Evolutionary conservation across 2,888 invertebrate genomes (phyloP), one percentile per base, ranked within the genome.

Genomic region (Conus canariensis): DNA sequence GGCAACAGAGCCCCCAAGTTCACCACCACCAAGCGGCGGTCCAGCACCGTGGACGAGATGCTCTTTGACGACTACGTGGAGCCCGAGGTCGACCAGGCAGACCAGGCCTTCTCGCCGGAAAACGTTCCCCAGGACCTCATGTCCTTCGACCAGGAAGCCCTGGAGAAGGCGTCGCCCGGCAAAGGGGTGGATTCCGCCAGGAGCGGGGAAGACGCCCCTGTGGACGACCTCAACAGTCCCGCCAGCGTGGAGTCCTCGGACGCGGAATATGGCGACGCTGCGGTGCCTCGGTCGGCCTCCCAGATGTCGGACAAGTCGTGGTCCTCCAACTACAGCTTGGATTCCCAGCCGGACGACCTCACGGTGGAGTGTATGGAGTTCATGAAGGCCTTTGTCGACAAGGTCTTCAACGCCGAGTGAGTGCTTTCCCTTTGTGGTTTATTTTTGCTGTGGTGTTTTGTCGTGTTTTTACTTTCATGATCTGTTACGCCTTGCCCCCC

Each of bases 341-440:
- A 95, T 90, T 94, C 94, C n/a, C 95, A 95, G 91, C 95, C 97
- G 12, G 96, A 96, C 90, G 97, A 97, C 93, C 96, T 97, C 92
- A 97, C 97, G 1, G 97, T 97, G 90, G 96, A 96, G 90, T 97
- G 97, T 91, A 96, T 96, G 95, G 96, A 96, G 89, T 98, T 97
- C 93, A 98, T 98, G 97, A 97, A 97, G 93, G 96, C 96, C 86
- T 98, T 97, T 95, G 97, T 97, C 7, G 97, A 97, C 70, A 96
- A 97, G 91, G 96, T 98, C 30, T 98, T 98, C 94, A 97, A 97
- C 90, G 96, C 97, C 58, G 93, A 94, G 96, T 96, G 94, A 93
- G 94, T 93, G 85, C 30, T 87, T 14, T 87, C 70, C 59, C n/a
- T 59, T 19, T 19, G n/a, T 58, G n/a, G 85, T 85, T 0, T 80